A percentile compares a stretch with the other conserved stretches of the same genome.
Evolutionary conservation across 2,888 invertebrate genomes (phyloP).

Genomic region (Sinodicranocentrus sp.): DNA sequence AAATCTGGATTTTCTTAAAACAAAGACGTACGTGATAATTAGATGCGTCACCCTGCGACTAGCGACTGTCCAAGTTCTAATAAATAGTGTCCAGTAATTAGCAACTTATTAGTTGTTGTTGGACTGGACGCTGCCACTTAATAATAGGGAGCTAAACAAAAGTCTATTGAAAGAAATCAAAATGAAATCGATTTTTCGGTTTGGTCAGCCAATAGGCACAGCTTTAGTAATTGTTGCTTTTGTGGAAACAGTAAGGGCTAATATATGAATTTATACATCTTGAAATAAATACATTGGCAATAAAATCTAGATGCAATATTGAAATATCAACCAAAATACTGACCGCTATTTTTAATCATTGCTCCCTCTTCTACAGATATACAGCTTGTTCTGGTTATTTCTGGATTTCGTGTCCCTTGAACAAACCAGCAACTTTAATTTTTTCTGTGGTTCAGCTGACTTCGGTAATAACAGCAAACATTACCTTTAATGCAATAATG

Average conservation of each 20-base stretch:
- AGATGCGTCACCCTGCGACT: too few relatives aligned
- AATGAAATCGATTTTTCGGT: conserved; percentile 62
- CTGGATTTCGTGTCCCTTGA: conserved; percentile 52
- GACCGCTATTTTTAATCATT: conserved; percentile 1
- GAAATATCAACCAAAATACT: too few relatives aligned
- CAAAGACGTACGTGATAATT: too few relatives aligned
- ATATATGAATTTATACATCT: not conserved
- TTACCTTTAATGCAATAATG: not conserved
- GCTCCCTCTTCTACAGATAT: conserved; percentile 42
- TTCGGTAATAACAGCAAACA: conserved; percentile 33
- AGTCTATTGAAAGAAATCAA: too few relatives aligned
- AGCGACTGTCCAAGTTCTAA: too few relatives aligned
- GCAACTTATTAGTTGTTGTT: too few relatives aligned
- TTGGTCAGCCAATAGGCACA: conserved; percentile 70
- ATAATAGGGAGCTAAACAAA: not conserved
- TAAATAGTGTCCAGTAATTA: too few relatives aligned
- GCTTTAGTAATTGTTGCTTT: conserved; percentile 63
- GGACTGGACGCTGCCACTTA: not conserved
- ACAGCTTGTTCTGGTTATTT: conserved; percentile 62
- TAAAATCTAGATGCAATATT: not conserved
- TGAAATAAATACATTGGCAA: not conserved
- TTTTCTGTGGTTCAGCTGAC: conserved; percentile 20
- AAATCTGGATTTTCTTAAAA: too few relatives aligned
- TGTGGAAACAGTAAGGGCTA: conserved; percentile 69
- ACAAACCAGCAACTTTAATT: conserved; percentile 38